Base-by-base conservation (phyloP, 2,113 vertebrate genomes). In the Microtus richardsoni region DNA sequence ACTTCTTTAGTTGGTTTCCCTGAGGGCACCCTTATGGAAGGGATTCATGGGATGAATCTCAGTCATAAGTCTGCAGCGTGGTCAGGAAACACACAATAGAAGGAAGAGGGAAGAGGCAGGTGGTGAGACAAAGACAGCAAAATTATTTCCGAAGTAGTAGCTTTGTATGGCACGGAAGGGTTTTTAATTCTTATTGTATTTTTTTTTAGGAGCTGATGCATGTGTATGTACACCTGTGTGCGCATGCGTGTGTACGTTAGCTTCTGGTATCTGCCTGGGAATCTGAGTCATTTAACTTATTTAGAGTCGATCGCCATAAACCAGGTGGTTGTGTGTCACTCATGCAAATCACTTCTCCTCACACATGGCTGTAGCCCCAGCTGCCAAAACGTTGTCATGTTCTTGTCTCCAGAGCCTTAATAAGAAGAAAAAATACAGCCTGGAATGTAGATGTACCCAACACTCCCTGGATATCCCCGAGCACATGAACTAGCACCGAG, bases 351-450 rank as follows among this genome's bases (percentile, higher is more conserved):
- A 97, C 89, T 98, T 97, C 95, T 97, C 86, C 93, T 93, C 94
- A 92, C 97, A 98, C 97, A 98, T 98, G 97, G 97, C 95, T 96
- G 93, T 60, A 97, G 92, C 96, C 95, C 92, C 97, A 97, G 97
- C 95, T 97, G 97, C 97, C 97, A 97, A 98, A 97, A 97, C 88
- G 97, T 97, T 98, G 97, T 97, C 97, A 98, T 94, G 96, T 97
- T 98, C 97, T 97, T 97, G 95, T 97, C 97, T 98, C 96, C 89
- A 97, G 97, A 96, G 97, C 73, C 92, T 97, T 97, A 98, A 97
- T 94, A 97, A 96, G 92, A 96, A 95, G 93, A 60, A 97, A 96
- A 98, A 97, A 83, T 95, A 91, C 94, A 97, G 95, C 84, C 92
- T 97, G 95, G 66, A 87, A 91, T 36, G 5, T 94, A 36, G 94